phyloP scores from a whole-genome alignment of 2,888 invertebrate species.

The Eulithis testata region DNA sequence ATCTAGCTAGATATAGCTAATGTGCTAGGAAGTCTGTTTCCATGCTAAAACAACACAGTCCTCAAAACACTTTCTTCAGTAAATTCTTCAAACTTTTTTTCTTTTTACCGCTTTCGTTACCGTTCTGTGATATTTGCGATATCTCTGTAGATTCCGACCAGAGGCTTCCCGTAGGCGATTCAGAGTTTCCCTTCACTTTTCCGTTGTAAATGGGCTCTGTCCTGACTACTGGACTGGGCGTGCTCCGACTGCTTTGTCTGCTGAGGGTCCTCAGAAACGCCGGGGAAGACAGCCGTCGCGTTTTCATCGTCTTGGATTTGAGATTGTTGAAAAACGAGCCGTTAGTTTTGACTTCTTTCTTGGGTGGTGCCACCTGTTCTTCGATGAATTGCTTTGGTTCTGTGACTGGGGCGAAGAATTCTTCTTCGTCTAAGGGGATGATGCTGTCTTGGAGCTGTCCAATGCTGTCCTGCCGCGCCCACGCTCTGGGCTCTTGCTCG shows the following conservation, averaged over 20 bases:
- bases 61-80: slow-evolving; percentile 91
- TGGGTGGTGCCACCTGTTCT: slow-evolving; percentile 52
- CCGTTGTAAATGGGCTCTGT: slow-evolving; percentile 73
- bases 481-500: slow-evolving; percentile 69
- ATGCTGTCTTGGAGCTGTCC: slow-evolving; percentile 77
- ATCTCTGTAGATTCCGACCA: slow-evolving; percentile 80
- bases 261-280: slow-evolving; percentile 85
- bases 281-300: slow-evolving; percentile 84
- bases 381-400: slow-evolving; percentile 74
- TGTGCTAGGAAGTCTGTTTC: slow-evolving; percentile 28
- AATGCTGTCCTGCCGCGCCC: slow-evolving; percentile 67
- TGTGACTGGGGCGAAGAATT: slow-evolving; percentile 78
- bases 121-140: slow-evolving; percentile 69
- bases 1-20: neutral
- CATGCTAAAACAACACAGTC: slow-evolving; percentile 45
- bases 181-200: slow-evolving; percentile 69
- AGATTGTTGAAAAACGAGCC: slow-evolving; percentile 79
- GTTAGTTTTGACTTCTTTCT: slow-evolving; percentile 73
- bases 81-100: slow-evolving; percentile 89
- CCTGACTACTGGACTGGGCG: slow-evolving; percentile 69
- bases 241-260: slow-evolving; percentile 76
- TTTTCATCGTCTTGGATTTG: slow-evolving; percentile 78
- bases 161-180: slow-evolving; percentile 76
- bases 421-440: slow-evolving; percentile 83
- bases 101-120: slow-evolving; percentile 79